These are phyloP conservation scores for Hippocampus mohnikei DNA, from an alignment of 2,113 vertebrate genomes.

Conservation along the genomic window DNA sequence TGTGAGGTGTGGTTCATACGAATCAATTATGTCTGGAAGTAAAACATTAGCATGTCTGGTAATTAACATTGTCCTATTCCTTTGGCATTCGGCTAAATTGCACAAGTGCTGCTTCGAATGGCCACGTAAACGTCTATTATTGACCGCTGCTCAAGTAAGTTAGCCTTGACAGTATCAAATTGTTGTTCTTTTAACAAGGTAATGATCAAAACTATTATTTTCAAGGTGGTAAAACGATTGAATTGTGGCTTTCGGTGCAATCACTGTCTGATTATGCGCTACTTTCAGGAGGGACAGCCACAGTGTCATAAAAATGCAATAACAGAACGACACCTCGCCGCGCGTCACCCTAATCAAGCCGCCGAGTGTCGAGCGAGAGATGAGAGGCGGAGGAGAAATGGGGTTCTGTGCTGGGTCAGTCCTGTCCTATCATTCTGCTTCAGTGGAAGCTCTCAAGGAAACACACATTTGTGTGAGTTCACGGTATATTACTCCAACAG, in stretches of 20 bases:
- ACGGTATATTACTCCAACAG: constrained; percentile 39
- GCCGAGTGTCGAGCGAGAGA: constrained; percentile 5
- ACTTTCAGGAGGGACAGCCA: constrained; percentile 21
- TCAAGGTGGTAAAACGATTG: neutral
- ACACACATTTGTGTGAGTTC: constrained; percentile 44
- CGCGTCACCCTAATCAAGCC: constrained; percentile 27
- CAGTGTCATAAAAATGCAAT: constrained; percentile 26
- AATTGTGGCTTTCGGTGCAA: neutral
- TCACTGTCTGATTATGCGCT: constrained; percentile 19
- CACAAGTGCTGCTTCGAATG: neutral
- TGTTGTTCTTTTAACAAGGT: neutral
- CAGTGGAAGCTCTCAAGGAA: constrained; percentile 42
- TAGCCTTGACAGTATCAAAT: neutral
- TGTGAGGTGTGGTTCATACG: neutral
- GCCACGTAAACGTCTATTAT: neutral
- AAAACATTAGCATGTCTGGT: neutral
- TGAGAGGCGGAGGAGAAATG: constrained; percentile 8
- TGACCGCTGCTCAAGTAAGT: neutral
- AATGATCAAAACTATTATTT: neutral
- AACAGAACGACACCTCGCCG: constrained; percentile 11
- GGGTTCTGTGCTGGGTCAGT: constrained; percentile 29
- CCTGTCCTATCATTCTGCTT: constrained; percentile 40
- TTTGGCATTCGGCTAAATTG: neutral
- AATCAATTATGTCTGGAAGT: neutral
- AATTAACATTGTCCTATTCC: neutral